These are phyloP conservation scores for Danio aesculapii DNA, from an alignment of 2,797 vertebrate species.

Conservation along the genomic window DNA sequence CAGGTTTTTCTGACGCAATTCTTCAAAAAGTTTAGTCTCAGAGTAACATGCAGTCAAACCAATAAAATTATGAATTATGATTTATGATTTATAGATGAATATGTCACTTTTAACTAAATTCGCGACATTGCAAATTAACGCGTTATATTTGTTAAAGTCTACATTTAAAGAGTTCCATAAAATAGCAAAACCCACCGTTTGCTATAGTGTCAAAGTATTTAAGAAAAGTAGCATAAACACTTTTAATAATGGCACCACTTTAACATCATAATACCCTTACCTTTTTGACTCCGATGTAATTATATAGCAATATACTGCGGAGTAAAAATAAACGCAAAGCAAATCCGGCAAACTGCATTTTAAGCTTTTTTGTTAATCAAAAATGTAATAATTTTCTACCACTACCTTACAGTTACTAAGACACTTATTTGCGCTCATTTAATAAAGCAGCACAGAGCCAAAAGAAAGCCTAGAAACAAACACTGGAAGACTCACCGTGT, in stretches of 20 bases:
- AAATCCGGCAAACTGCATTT: neutral
- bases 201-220: neutral
- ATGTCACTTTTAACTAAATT: neutral
- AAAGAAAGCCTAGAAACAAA: neutral
- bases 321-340: neutral
- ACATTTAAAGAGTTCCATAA: neutral
- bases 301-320: no score
- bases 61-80: neutral
- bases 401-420: neutral
- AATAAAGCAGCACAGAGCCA: neutral
- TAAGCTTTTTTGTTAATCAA: neutral
- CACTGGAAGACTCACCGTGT: slow-evolving; percentile 85
- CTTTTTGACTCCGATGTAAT: neutral
- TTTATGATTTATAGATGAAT: neutral
- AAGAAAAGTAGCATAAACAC: neutral
- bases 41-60: neutral
- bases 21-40: neutral
- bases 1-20: neutral
- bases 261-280: neutral
- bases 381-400: neutral
- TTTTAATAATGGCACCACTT: neutral
- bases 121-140: neutral
- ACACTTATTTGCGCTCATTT: neutral
- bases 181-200: neutral
- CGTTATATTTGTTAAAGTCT: neutral